Conservation (phyloP, 2,113 vertebrate genomes). For the Physeter macrocephalus region DNA sequence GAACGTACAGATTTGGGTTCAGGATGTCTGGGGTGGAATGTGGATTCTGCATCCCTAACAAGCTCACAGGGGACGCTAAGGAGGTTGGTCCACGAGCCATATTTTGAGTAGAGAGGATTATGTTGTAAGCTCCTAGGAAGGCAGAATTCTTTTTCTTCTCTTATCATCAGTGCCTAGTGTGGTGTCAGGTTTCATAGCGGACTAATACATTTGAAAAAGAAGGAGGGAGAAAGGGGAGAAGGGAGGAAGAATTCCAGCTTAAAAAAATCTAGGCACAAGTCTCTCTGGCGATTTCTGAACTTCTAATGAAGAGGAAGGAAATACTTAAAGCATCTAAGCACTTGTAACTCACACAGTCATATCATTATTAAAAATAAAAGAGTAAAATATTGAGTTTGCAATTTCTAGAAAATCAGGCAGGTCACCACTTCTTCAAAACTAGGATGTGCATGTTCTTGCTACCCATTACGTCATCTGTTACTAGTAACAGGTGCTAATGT, state of each 20-base stretch:
- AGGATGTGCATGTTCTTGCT: neutral
- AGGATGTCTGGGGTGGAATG: neutral
- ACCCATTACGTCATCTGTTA: neutral
- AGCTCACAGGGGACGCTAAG: neutral
- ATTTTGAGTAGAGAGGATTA: neutral
- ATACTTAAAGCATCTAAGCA: neutral
- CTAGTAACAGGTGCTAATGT: neutral
- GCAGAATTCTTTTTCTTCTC: neutral
- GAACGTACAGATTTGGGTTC: neutral
- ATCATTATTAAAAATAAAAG: neutral
- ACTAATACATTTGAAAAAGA: neutral
- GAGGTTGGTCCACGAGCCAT: neutral
- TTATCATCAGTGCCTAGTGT: neutral
- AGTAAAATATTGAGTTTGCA: neutral
- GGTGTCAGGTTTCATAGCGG: neutral
- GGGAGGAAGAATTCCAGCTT: neutral
- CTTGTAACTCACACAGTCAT: neutral
- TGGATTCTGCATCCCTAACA: neutral
- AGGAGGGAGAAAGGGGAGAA: neutral
- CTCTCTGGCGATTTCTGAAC: neutral
- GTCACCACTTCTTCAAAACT: neutral
- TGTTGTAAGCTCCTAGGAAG: neutral
- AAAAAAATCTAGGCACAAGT: neutral
- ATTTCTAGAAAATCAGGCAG: neutral
- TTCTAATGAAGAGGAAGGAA: neutral